Percentiles rank a stretch among this genome's conserved stretches.
These are phyloP conservation scores for Diplodus puntazzo DNA, from an alignment of 2,797 vertebrate genomes.

Conservation along the genomic window DNA sequence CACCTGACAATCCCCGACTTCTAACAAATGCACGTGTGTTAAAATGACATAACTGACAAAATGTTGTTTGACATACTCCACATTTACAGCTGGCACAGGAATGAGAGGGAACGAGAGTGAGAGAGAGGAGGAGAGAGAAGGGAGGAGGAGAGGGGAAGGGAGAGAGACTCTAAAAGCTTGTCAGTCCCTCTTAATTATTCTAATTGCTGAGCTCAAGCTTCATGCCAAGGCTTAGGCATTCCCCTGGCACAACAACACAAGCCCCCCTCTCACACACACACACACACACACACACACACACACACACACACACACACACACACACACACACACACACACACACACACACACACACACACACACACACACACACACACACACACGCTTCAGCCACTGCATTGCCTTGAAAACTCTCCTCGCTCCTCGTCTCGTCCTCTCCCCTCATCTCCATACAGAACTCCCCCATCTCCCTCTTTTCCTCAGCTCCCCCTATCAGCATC, in stretches of 20 bases:
- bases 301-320: slow-evolving; percentile 30
- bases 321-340: slow-evolving; percentile 39
- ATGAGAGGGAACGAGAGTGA: slow-evolving; percentile 10
- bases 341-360: slow-evolving; percentile 28
- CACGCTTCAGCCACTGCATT: slow-evolving; percentile 56
- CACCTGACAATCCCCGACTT: slow-evolving; percentile 53
- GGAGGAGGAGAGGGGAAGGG: slow-evolving; percentile 40
- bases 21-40: slow-evolving; percentile 47
- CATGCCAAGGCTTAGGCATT: slow-evolving; percentile 91
- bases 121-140: background rate
- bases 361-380: slow-evolving; percentile 38
- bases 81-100: slow-evolving; percentile 57
- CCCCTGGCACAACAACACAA: slow-evolving; percentile 78
- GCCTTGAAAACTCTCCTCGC: slow-evolving; percentile 73
- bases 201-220: slow-evolving; percentile 90
- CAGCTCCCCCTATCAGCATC: slow-evolving; percentile 71
- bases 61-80: slow-evolving; percentile 58
- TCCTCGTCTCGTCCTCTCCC: slow-evolving; percentile 67
- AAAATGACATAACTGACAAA: slow-evolving; percentile 61
- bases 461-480: slow-evolving; percentile 66
- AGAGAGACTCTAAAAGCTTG: slow-evolving; percentile 77
- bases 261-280: slow-evolving; percentile 65
- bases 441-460: slow-evolving; percentile 73
- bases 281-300: slow-evolving; percentile 34
- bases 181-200: slow-evolving; percentile 92